Evolutionary conservation across 2,113 vertebrate genomes (phyloP), one percentile per base, ranked within the genome.

Genomic region (Podilymbus podiceps): DNA sequence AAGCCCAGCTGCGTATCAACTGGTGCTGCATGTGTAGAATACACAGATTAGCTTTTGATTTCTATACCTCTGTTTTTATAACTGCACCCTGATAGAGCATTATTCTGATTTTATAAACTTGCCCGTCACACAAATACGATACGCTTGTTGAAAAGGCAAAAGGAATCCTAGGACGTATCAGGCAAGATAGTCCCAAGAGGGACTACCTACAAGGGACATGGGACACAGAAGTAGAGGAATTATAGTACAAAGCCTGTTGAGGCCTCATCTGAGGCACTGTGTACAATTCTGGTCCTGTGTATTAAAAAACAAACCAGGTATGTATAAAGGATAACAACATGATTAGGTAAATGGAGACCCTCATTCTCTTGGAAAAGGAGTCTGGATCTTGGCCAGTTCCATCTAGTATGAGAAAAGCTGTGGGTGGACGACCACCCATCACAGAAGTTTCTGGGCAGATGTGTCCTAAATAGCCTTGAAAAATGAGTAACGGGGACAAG

Each of bases 81-180:
- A 75, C 27, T 42, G 63, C 12, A 10, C 28, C 9, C 53, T 46
- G 28, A 46, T 12, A 76, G 63, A 35, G 42, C 27, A 28, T 59
- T 66, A 8, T 25, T 59, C 30, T 42, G 15, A 4, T 85, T 73
- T 84, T 47, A 27, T 47, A n/a, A 69, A 28, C 24, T n/a, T 44
- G 7, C 16, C 28, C 52, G 33, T 44, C 1, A 1, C 31, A 47
- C 10, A 53, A 15, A 42, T 22, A 44, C 0, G 2, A 38, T 5
- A 15, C 1, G 8, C 13, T 30, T 44, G 18, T 33, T 4, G 2
- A 72, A 76, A 85, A 62, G 27, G 30, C 49, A 73, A 49, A 52
- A 73, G 33, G 35, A 89, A 62, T 59, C 5, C 27, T 30, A 58
- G 38, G 9, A 50, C n/a, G 9, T 47, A 16, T 30, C 31, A 67